These are phyloP conservation scores for Graphium colonna DNA, from an alignment of 2,888 invertebrate genomes.

Conservation along the genomic window DNA sequence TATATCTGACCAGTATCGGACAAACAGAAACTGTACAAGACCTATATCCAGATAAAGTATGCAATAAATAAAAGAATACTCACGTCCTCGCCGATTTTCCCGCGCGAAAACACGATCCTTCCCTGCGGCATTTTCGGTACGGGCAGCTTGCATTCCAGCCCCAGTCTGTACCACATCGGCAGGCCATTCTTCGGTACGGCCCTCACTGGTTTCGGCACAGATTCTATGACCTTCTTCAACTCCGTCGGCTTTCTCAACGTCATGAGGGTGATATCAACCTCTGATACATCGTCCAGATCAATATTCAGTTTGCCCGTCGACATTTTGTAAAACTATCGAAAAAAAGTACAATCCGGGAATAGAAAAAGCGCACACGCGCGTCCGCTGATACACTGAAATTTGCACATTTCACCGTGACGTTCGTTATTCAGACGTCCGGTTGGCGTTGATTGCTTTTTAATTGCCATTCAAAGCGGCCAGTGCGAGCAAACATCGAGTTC, in stretches of 20 bases:
- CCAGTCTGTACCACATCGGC: slow-evolving; percentile 74
- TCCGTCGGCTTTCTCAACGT: slow-evolving; percentile 69
- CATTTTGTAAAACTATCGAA: slow-evolving; percentile 31
- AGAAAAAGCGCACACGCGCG: slow-evolving; percentile 34
- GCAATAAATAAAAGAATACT: slow-evolving; percentile 40
- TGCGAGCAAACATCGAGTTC: background rate
- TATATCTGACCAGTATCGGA: too few relatives aligned
- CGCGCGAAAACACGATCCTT: slow-evolving; percentile 72
- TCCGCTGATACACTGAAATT: slow-evolving; percentile 40
- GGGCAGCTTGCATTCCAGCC: slow-evolving; percentile 76
- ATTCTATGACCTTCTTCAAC: slow-evolving; percentile 67
- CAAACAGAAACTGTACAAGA: too few relatives aligned
- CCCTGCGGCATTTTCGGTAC: slow-evolving; percentile 74
- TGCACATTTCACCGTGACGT: slow-evolving; percentile 40
- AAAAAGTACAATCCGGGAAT: slow-evolving; percentile 34
- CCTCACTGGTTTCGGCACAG: slow-evolving; percentile 64
- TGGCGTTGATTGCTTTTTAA: slow-evolving; percentile 28
- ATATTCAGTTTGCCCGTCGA: slow-evolving; percentile 35
- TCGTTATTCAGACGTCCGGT: slow-evolving; percentile 38
- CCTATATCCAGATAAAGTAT: too few relatives aligned
- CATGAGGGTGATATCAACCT: slow-evolving; percentile 59
- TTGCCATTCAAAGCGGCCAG: slow-evolving; percentile 21
- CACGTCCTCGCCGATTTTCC: slow-evolving; percentile 74
- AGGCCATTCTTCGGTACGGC: slow-evolving; percentile 73
- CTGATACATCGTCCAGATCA: slow-evolving; percentile 44